Evolutionary conservation across 2,113 vertebrate genomes (phyloP).

Genomic region (Corythornis madagascariensis): DNA sequence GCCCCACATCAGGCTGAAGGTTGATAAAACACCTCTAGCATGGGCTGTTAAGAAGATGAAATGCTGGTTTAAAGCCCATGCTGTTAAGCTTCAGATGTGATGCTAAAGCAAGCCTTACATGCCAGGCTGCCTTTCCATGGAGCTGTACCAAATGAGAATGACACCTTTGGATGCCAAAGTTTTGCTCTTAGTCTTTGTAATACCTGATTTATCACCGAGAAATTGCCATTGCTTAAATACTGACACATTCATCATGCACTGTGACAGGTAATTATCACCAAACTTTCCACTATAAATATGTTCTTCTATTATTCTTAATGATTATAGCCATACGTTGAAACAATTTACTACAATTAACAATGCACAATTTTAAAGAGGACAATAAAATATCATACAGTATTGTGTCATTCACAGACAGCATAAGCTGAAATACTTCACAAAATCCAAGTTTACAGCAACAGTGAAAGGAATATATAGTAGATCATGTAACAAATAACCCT

Average conservation of each 20-base stretch:
- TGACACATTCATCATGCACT: background rate
- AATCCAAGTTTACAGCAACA: background rate
- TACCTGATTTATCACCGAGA: background rate
- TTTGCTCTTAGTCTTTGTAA: conserved; percentile 34
- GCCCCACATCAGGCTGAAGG: background rate
- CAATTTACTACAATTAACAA: background rate
- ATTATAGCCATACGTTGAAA: background rate
- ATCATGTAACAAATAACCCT: background rate
- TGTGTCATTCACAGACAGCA: background rate
- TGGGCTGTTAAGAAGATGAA: background rate
- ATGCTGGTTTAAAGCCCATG: conserved; percentile 27
- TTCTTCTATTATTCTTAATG: background rate
- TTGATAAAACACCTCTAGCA: conserved; percentile 6
- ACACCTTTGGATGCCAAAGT: background rate
- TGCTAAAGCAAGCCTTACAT: background rate
- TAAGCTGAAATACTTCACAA: background rate
- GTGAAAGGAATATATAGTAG: background rate
- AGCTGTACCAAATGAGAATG: background rate
- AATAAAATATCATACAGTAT: background rate
- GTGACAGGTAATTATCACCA: conserved; percentile 13
- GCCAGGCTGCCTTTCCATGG: conserved; percentile 11
- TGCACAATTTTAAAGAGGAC: background rate
- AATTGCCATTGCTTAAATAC: background rate
- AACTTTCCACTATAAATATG: background rate
- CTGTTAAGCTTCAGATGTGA: background rate